Base-by-base conservation (phyloP, 2,797 vertebrate species). In the Catostomus latipinnis region DNA sequence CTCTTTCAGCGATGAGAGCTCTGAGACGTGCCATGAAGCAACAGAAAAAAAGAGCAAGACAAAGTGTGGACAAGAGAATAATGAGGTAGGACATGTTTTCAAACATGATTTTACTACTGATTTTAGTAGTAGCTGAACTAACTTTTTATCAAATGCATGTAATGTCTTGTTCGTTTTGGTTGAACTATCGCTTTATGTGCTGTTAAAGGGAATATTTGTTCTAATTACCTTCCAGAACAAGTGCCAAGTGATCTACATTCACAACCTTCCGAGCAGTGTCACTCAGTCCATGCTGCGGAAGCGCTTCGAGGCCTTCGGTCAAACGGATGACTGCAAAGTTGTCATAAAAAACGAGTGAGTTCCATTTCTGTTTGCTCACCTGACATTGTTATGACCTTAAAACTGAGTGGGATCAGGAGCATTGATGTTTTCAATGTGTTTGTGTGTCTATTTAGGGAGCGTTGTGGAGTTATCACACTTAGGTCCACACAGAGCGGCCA, bases 261-360 rank as follows among this genome's bases (percentile, higher is more conserved):
- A 95, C 90, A 97, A 98, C 90, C 96, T 99, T 90, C 95, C 97
- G 76, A 95, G 88, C 85, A 95, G 93, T 87, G 95, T 99, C 92
- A 98, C 94, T 86, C 96, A 96, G 91, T 94, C 92, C 4, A 97
- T 97, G 92, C 94, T 99, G 87, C 95, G 96, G 90, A 96, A 94
- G 88, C 96, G 97, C 87, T 98, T 99, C 0, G 96, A 98, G 91
- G 95, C 96, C 75, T 98, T 98, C 54, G 96, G 97, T 1, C 96
- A 96, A 81, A 95, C 97, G 0, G 95, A 96, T 58, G 97, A 99
- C 87, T 98, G 97, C 91, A 96, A 95, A 87, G 96, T 99, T 90
- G 93, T 98, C 90, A 92, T 93, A 58, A 95, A 95, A 90, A 96
- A 94, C 74, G 95, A 96, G 93, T 95, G 74, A 78, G 94, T 89